These are phyloP conservation scores for Buceros bicornis DNA, from an alignment of 2,797 vertebrate genomes.

Conservation along the genomic window DNA sequence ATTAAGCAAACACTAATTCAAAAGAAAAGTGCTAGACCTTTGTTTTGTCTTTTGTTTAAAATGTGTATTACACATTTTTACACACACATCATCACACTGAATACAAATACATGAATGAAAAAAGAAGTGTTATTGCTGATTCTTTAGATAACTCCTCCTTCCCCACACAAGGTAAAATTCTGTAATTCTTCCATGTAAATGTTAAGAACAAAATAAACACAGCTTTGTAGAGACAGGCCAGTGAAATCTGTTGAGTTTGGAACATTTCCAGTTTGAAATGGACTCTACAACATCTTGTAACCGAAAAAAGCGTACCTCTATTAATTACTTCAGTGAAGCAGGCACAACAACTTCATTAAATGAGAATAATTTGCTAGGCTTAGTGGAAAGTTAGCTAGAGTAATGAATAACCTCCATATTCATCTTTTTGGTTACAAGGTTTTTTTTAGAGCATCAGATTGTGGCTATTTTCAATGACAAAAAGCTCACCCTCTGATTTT, in stretches of 20 bases:
- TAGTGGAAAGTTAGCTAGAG: neutral
- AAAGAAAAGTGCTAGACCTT: neutral
- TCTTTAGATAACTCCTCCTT: neutral
- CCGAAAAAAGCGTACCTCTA: neutral
- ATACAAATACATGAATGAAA: neutral
- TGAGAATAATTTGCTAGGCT: neutral
- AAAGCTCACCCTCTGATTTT: neutral
- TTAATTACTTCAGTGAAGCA: neutral
- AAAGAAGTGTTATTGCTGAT: neutral
- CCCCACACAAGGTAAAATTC: neutral
- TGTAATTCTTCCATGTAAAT: neutral
- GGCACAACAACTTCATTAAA: neutral
- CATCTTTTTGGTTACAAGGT: neutral
- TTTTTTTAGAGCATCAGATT: neutral
- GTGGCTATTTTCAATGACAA: neutral
- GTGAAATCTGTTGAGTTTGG: conserved; percentile 23
- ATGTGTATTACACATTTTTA: neutral
- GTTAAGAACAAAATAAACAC: neutral
- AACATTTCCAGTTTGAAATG: conserved; percentile 9
- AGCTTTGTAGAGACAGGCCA: neutral
- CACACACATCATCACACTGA: neutral
- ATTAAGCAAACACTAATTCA: neutral
- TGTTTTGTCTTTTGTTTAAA: neutral
- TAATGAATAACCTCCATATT: neutral
- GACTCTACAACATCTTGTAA: conserved; percentile 14